These are phyloP conservation scores for Drosophila pseudotalamancana DNA, from an alignment of 2,888 invertebrate species.

Conservation along the genomic window DNA sequence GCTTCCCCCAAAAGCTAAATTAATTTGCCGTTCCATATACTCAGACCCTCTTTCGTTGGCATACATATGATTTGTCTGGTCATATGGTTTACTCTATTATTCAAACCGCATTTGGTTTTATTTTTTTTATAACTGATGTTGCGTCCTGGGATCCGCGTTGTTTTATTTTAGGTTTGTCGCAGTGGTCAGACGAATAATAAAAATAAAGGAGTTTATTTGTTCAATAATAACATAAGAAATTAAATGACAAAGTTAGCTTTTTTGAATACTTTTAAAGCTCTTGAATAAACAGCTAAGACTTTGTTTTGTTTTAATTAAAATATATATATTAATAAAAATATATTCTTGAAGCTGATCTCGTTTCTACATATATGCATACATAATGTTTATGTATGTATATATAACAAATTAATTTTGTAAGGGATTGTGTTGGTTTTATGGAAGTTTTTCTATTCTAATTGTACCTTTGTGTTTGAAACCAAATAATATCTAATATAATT, in stretches of 20 bases:
- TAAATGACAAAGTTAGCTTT: too few relatives aligned
- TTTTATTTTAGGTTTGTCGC: conserved; percentile 32
- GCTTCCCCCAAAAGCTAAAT: conserved; percentile 12
- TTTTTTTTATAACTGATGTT: conserved; percentile 57
- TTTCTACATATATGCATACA: background rate
- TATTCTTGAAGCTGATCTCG: conserved; percentile 1
- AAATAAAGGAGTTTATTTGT: background rate
- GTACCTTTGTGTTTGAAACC: conserved; percentile 21
- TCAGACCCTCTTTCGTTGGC: background rate
- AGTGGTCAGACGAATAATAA: conserved; percentile 15
- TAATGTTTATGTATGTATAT: background rate
- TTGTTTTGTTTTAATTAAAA: too few relatives aligned
- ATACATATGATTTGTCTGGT: conserved; percentile 3
- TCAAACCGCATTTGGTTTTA: conserved; percentile 37
- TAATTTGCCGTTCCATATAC: conserved; percentile 1
- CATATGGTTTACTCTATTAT: conserved; percentile 48
- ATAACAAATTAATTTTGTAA: conserved; percentile 15
- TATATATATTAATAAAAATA: background rate
- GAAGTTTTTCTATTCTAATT: conserved; percentile 30
- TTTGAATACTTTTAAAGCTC: too few relatives aligned
- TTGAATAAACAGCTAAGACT: too few relatives aligned
- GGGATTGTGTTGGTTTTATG: conserved; percentile 34
- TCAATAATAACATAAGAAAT: background rate
- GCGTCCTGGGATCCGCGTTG: conserved; percentile 10
- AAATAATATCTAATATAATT: too few relatives aligned